phyloP scores from a whole-genome alignment of 2,888 invertebrate genomes.

The Eupithecia dodoneata region DNA sequence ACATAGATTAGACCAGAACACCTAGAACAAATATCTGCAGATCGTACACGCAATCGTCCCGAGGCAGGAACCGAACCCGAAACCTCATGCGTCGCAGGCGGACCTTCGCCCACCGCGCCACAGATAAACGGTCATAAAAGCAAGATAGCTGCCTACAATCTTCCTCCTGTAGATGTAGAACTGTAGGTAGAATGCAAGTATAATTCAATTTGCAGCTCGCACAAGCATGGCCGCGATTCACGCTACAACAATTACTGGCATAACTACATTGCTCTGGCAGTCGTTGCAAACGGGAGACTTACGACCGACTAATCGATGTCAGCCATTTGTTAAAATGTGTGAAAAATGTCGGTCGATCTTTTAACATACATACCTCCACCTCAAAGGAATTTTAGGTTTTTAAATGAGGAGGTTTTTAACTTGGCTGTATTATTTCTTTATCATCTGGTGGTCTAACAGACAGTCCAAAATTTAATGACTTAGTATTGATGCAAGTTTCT shows the following conservation, averaged over 20 bases:
- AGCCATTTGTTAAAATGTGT: background rate
- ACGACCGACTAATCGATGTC: background rate
- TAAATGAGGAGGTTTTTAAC: background rate
- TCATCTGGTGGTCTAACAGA: background rate
- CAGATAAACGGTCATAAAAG: no score
- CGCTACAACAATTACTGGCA: background rate
- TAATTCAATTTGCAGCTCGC: background rate
- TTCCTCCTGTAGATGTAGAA: background rate
- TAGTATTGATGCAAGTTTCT: background rate
- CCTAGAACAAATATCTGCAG: no score
- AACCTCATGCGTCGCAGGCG: no score
- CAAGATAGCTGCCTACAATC: no score
- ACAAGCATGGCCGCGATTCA: conserved; percentile 3
- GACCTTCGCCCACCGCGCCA: no score
- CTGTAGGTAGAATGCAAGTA: background rate
- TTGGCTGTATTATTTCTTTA: background rate
- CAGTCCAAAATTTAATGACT: background rate
- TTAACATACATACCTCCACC: no score
- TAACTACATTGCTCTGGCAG: background rate
- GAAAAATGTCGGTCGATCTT: no score
- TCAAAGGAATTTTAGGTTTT: no score
- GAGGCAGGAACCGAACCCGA: no score
- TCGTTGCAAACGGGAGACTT: conserved; percentile 1
- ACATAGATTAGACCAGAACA: no score
- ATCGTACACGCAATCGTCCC: no score